These are phyloP conservation scores for Podarcis cretensis DNA, from an alignment of 2,113 vertebrate species.

Conservation along the genomic window DNA sequence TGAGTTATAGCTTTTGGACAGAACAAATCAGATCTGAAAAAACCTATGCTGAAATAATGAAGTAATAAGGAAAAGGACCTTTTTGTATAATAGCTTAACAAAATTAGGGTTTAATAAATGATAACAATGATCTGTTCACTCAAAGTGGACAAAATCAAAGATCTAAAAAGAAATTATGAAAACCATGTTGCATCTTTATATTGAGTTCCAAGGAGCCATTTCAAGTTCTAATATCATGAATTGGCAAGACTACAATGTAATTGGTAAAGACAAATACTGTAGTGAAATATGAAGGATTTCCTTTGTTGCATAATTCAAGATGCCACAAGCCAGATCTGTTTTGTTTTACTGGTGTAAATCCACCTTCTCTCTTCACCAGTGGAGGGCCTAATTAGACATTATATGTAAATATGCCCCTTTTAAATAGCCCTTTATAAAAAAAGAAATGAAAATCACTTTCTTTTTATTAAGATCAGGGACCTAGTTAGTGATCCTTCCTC, in stretches of 20 bases:
- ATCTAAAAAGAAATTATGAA: background rate
- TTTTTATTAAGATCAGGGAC: background rate
- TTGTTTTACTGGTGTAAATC: background rate
- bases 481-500: background rate
- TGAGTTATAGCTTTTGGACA: conserved; percentile 49
- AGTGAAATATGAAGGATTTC: background rate
- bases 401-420: background rate
- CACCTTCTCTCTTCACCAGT: background rate
- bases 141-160: background rate
- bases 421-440: background rate
- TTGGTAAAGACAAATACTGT: background rate
- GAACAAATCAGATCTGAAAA: conserved; percentile 43
- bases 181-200: conserved; percentile 11
- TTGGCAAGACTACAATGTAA: background rate
- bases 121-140: background rate
- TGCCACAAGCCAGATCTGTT: background rate
- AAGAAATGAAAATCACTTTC: background rate
- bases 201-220: background rate
- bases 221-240: background rate
- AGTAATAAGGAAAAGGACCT: conserved; percentile 40
- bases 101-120: conserved; percentile 21
- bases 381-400: background rate
- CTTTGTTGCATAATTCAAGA: background rate
- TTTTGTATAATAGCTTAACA: conserved; percentile 25
- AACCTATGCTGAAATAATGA: background rate